These are phyloP conservation scores for Psylliodes chrysocephalus DNA, from an alignment of 2,888 invertebrate genomes.

Conservation along the genomic window DNA sequence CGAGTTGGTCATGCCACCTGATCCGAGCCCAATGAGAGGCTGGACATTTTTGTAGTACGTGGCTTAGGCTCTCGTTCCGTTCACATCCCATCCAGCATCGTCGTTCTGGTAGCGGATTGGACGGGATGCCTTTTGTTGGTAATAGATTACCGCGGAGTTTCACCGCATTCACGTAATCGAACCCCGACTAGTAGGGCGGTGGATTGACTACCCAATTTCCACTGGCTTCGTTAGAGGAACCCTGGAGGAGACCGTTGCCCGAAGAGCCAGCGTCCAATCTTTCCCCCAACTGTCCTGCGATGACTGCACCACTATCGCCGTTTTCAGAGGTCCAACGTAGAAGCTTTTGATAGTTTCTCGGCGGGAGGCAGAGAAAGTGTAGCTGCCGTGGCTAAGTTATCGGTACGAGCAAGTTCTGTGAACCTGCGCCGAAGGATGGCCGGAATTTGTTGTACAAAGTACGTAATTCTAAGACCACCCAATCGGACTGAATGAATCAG, in stretches of 20 bases:
- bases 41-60: slow-evolving; percentile 49
- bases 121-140: slow-evolving; percentile 51
- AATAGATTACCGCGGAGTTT: slow-evolving; percentile 50
- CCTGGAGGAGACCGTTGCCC: slow-evolving; percentile 36
- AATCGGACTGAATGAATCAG: not conserved
- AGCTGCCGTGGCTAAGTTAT: not conserved
- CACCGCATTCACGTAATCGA: slow-evolving; percentile 47
- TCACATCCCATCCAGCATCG: slow-evolving; percentile 47
- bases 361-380: slow-evolving; percentile 16
- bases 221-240: not conserved
- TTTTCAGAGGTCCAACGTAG: not conserved
- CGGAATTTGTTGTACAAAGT: not conserved
- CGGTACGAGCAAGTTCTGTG: not conserved
- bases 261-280: slow-evolving; percentile 33
- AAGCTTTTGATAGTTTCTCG: not conserved
- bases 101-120: slow-evolving; percentile 46
- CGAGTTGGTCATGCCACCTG: slow-evolving; percentile 35
- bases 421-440: not conserved
- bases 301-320: not conserved
- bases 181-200: slow-evolving; percentile 48
- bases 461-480: not conserved
- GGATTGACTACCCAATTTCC: slow-evolving; percentile 25
- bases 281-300: not conserved
- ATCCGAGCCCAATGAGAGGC: slow-evolving; percentile 40
- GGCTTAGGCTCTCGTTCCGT: slow-evolving; percentile 42